Evolutionary conservation across 2,797 vertebrate genomes (phyloP).

Genomic region (Sarcophilus harrisii): DNA sequence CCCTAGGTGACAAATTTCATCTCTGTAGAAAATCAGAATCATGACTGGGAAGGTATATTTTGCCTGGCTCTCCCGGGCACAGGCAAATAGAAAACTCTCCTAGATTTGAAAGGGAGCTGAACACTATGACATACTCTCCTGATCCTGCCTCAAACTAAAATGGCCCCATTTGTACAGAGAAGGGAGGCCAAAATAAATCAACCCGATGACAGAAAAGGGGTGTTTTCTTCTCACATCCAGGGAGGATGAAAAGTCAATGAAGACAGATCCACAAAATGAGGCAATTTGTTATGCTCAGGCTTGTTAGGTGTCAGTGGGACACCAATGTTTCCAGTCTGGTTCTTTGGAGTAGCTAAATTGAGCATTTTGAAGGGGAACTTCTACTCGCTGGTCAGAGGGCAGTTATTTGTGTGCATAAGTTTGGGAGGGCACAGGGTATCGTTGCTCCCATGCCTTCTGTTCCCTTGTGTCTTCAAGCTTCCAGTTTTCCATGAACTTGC

Average conservation of each 20-base stretch:
- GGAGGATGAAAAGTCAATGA: background rate
- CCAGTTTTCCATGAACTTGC: background rate
- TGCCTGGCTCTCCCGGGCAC: background rate
- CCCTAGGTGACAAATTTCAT: background rate
- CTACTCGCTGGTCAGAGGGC: background rate
- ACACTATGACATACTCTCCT: background rate
- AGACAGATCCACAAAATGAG: background rate
- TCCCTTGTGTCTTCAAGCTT: background rate
- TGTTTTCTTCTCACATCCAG: background rate
- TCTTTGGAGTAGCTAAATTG: background rate
- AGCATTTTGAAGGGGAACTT: background rate
- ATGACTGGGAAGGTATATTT: background rate
- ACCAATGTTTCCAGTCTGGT: background rate
- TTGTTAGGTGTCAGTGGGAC: background rate
- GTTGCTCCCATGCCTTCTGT: background rate
- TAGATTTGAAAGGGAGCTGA: background rate
- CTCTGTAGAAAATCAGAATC: background rate
- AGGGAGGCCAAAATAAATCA: background rate
- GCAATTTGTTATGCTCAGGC: background rate
- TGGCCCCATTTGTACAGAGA: background rate
- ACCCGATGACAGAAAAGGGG: background rate
- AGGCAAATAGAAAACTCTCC: constrained; percentile 26
- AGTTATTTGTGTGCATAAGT: background rate
- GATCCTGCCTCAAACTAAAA: background rate
- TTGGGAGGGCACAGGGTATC: background rate